A percentile compares a stretch with the other conserved stretches of the same genome.
Conservation (phyloP, 2,113 vertebrate genomes). For the Ptilonorhynchus violaceus region DNA sequence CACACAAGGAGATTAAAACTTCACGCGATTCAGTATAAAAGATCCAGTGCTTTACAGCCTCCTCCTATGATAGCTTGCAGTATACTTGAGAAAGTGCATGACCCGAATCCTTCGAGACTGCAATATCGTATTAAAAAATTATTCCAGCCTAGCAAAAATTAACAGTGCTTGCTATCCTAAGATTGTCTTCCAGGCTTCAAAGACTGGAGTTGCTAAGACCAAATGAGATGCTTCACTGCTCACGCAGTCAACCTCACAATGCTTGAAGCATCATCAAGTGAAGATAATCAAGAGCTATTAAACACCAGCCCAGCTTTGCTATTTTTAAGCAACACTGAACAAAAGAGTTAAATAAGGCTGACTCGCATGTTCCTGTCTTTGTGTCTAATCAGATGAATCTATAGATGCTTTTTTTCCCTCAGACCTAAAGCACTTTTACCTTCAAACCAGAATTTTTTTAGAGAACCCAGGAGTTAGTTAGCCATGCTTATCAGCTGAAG, state of each 20-base stretch:
- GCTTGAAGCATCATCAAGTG: background rate
- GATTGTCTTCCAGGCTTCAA: background rate
- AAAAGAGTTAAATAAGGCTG: background rate
- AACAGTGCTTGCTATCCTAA: background rate
- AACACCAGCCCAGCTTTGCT: background rate
- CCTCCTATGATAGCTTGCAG: background rate
- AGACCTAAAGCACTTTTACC: background rate
- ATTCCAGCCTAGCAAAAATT: background rate
- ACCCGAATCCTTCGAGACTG: background rate
- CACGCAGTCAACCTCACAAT: background rate
- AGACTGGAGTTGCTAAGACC: background rate
- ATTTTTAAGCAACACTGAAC: background rate
- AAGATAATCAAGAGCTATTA: background rate
- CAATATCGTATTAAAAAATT: background rate
- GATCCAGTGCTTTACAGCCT: background rate
- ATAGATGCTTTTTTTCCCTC: background rate
- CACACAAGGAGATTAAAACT: background rate
- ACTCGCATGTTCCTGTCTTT: background rate
- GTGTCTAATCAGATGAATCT: background rate
- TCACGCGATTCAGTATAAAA: background rate
- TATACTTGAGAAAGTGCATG: background rate
- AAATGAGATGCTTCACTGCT: background rate
- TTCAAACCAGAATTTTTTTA: background rate
- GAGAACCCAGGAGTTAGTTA: background rate
- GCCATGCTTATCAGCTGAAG: background rate